A percentile compares a stretch with the other conserved stretches of the same genome.
Conservation (phyloP, 1,140 invertebrate species). For the Cydia splendana region DNA sequence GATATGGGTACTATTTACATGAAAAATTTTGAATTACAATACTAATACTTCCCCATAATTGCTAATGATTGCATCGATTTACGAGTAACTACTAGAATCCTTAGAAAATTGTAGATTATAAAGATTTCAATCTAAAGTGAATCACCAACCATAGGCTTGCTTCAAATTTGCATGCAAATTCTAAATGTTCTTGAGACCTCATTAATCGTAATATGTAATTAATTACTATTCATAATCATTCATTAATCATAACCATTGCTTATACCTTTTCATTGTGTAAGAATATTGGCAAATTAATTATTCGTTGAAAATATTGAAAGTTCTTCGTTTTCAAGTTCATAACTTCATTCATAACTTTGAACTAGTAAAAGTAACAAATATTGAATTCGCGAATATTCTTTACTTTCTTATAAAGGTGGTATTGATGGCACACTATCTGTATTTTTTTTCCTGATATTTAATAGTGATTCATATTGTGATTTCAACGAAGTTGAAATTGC, state of each 20-base stretch:
- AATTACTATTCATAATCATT: conserved; percentile 17
- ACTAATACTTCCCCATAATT: too few species aligned
- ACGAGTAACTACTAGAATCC: too few species aligned
- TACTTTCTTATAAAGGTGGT: neutral
- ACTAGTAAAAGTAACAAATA: too few species aligned
- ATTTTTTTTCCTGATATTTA: neutral
- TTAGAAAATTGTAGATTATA: too few species aligned
- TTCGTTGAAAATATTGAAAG: too few species aligned
- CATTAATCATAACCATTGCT: conserved; percentile 21
- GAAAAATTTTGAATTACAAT: too few species aligned
- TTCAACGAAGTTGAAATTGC: too few species aligned
- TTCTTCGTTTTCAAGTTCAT: too few species aligned
- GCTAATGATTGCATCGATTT: too few species aligned
- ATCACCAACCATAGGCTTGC: conserved; percentile 6
- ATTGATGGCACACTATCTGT: neutral
- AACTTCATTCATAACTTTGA: too few species aligned
- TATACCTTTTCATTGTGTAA: neutral
- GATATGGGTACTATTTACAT: too few species aligned
- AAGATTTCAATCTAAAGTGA: neutral
- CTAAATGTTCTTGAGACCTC: conserved; percentile 4
- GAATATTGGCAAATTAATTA: neutral
- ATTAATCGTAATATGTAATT: neutral
- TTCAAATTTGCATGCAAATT: conserved; percentile 28
- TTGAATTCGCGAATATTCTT: neutral
- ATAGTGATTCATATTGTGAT: too few species aligned